These are phyloP conservation scores for Dasyprocta punctata DNA, from an alignment of 2,113 vertebrate genomes.

Conservation along the genomic window DNA sequence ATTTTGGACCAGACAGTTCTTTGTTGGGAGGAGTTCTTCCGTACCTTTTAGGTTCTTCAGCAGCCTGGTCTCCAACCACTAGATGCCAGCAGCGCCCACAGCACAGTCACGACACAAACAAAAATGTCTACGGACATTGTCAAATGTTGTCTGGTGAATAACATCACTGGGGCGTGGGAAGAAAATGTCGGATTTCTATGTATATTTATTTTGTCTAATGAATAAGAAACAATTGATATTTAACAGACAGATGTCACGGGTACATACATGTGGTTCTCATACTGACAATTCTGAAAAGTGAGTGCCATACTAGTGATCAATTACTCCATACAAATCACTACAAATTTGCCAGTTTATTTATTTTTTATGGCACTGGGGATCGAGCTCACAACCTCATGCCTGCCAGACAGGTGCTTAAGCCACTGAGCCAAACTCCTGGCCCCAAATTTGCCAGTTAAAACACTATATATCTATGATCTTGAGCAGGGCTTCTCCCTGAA, in stretches of 20 bases:
- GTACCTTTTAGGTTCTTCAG: neutral
- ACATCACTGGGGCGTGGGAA: neutral
- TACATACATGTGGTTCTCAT: neutral
- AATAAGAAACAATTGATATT: neutral
- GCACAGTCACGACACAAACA: neutral
- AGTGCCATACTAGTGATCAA: neutral
- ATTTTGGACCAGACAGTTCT: neutral
- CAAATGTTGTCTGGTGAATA: neutral
- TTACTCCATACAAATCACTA: neutral
- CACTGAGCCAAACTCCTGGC: too few species aligned
- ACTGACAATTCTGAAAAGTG: neutral
- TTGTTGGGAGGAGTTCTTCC: too few species aligned
- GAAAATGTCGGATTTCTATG: neutral
- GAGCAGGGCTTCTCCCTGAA: neutral
- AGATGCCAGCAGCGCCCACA: neutral
- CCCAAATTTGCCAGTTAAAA: neutral
- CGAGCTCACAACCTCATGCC: too few species aligned
- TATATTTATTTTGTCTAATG: neutral
- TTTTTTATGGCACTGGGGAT: too few species aligned
- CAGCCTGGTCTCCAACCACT: neutral
- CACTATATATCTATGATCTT: neutral
- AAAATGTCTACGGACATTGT: neutral
- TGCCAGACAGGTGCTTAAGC: too few species aligned
- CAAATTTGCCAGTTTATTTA: neutral
- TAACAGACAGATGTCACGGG: neutral